phyloP scores from a whole-genome alignment of 1,140 invertebrate genomes.

The Hydropsyche tenuis region DNA sequence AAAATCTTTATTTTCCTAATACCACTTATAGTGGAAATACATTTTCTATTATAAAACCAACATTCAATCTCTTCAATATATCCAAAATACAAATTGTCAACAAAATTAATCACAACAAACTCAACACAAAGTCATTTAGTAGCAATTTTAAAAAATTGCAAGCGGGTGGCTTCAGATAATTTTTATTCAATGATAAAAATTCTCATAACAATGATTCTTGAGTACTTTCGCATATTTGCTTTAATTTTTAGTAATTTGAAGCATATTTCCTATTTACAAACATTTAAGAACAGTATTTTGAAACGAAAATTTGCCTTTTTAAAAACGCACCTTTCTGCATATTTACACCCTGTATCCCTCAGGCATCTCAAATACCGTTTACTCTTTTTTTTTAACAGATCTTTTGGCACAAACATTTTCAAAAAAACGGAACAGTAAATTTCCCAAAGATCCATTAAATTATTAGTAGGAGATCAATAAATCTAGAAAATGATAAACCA shows the following conservation, averaged over 20 bases:
- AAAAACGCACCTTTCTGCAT: not conserved
- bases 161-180: not conserved
- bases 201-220: not conserved
- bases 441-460: slow-evolving; percentile 10
- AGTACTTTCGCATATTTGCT: not conserved
- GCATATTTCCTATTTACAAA: slow-evolving; percentile 5
- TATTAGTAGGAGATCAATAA: too few species aligned
- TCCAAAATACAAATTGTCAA: slow-evolving; percentile 14
- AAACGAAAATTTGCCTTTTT: too few species aligned
- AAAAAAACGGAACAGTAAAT: not conserved
- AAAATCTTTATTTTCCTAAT: slow-evolving; percentile 40
- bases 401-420: slow-evolving; percentile 17
- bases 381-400: slow-evolving; percentile 12
- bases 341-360: slow-evolving; percentile 20
- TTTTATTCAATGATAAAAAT: not conserved
- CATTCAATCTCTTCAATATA: slow-evolving; percentile 11
- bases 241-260: not conserved
- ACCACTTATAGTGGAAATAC: slow-evolving; percentile 35
- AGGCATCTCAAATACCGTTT: slow-evolving; percentile 8
- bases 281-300: not conserved
- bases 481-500: too few species aligned
- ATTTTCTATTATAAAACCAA: slow-evolving; percentile 32
- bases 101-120: slow-evolving; percentile 25
- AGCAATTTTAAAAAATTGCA: slow-evolving; percentile 17
- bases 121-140: not conserved